These are phyloP conservation scores for Malurus alboscapulatus DNA, from an alignment of 2,113 vertebrate genomes.

Conservation along the genomic window DNA sequence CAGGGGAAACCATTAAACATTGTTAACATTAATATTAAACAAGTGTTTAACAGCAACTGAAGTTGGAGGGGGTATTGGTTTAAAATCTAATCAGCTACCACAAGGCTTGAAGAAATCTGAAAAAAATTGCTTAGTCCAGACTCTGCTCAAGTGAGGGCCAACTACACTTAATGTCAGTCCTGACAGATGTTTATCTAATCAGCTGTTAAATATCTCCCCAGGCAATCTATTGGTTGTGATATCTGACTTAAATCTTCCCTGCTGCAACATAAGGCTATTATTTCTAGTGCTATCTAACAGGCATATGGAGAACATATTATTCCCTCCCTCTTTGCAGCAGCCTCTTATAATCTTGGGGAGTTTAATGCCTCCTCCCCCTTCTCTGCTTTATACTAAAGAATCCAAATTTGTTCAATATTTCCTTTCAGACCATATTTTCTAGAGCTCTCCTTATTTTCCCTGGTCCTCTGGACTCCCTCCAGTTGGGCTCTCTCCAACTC, in stretches of 20 bases:
- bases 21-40: neutral
- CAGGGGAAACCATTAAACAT: neutral
- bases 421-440: conserved; percentile 37
- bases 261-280: conserved; percentile 57
- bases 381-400: conserved; percentile 37
- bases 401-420: conserved; percentile 38
- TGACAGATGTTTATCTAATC: conserved; percentile 64
- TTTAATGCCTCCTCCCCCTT: conserved; percentile 28
- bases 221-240: conserved; percentile 56
- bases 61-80: neutral
- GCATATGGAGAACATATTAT: conserved; percentile 64
- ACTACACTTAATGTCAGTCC: neutral
- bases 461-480: conserved; percentile 52
- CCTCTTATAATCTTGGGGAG: conserved; percentile 26
- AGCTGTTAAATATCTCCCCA: conserved; percentile 47
- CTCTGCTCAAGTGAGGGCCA: neutral
- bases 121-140: neutral
- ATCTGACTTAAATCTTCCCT: conserved; percentile 52
- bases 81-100: conserved; percentile 10
- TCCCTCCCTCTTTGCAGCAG: conserved; percentile 18
- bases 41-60: neutral
- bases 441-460: conserved; percentile 13
- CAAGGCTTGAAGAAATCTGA: neutral
- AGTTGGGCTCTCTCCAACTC: conserved; percentile 41
- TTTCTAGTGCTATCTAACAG: conserved; percentile 46